Percentiles rank a stretch among this genome's conserved stretches.
phyloP scores from a whole-genome alignment of 92 coral and sea anemone species.

The Actinernus sp. region DNA sequence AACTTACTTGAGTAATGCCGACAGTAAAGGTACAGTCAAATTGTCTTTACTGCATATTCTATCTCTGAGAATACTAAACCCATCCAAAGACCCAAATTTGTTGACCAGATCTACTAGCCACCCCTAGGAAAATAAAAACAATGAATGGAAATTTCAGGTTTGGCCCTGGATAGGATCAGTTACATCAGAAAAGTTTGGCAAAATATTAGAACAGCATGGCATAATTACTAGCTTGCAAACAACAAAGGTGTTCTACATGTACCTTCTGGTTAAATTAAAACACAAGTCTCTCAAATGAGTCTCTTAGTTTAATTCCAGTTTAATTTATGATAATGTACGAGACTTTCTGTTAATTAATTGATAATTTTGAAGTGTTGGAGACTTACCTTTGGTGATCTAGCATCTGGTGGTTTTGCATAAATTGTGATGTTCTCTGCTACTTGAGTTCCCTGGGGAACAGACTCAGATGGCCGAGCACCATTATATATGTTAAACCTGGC shows the following conservation, averaged over 20 bases:
- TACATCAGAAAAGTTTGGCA: no score
- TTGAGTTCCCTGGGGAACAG: constrained; percentile 74
- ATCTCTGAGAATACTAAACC: constrained; percentile 80
- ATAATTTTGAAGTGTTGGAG: no score
- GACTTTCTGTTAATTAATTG: no score
- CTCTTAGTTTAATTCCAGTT: no score
- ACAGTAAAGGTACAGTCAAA: constrained; percentile 91
- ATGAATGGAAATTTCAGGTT: no score
- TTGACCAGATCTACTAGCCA: constrained; percentile 98
- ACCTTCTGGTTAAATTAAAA: no score
- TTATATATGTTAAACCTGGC: constrained; percentile 92
- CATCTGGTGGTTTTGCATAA: constrained; percentile 89
- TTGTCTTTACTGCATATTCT: constrained; percentile 90
- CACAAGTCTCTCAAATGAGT: no score
- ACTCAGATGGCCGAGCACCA: constrained; percentile 93
- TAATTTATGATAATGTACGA: no score
- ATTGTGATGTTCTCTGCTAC: constrained; percentile 9
- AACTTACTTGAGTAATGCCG: constrained; percentile 94
- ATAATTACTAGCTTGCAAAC: no score
- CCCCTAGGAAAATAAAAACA: constrained; percentile 57
- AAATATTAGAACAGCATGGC: no score
- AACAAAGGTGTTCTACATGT: no score
- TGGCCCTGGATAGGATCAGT: no score
- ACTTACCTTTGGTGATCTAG: constrained; percentile 89
- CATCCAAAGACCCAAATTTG: constrained; percentile 92